A percentile compares a stretch with the other conserved stretches of the same genome.
phyloP scores from a whole-genome alignment of 2,797 vertebrate genomes.

The Sphenopsis melanotis region DNA sequence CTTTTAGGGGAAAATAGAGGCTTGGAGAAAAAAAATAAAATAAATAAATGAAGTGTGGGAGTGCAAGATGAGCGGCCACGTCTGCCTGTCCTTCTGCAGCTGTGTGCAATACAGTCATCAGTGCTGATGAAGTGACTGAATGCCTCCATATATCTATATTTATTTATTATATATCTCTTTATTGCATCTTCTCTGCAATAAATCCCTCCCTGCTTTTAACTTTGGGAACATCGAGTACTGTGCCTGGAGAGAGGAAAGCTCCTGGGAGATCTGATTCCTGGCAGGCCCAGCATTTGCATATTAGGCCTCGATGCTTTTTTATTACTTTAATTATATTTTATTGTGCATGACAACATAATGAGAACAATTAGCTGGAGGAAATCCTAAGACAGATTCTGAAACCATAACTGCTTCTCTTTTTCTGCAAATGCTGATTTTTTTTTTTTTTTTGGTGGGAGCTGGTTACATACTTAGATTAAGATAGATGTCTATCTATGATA shows the following conservation, averaged over 20 bases:
- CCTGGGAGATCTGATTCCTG: neutral
- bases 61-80: neutral
- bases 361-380: conserved; percentile 1
- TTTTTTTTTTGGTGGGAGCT: neutral
- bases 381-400: neutral
- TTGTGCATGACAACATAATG: neutral
- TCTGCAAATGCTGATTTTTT: neutral
- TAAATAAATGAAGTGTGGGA: neutral
- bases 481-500: neutral
- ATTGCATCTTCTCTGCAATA: neutral
- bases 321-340: conserved; percentile 32
- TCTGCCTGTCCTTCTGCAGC: neutral
- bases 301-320: neutral
- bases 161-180: neutral
- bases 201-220: neutral
- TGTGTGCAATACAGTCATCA: neutral
- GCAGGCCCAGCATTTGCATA: neutral
- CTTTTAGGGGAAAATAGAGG: neutral
- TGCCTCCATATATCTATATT: neutral
- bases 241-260: neutral
- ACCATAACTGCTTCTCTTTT: neutral
- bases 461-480: neutral
- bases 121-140: neutral
- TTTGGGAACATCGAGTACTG: neutral
- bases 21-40: neutral